Percentiles rank a stretch among this genome's conserved stretches.
These are phyloP conservation scores for Nymphalis polychloros DNA, from an alignment of 2,888 invertebrate genomes.

Conservation along the genomic window DNA sequence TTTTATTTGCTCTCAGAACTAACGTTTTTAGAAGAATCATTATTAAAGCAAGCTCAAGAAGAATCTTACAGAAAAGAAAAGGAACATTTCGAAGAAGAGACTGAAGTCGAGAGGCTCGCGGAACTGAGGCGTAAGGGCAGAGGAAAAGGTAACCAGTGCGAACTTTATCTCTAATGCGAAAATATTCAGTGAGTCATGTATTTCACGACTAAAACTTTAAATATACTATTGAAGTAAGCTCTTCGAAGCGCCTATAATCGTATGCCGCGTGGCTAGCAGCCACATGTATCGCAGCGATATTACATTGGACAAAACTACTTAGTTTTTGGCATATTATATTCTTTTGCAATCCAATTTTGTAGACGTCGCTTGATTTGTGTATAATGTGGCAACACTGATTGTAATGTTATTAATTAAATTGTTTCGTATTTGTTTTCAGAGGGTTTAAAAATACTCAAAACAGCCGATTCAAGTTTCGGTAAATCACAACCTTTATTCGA, in stretches of 20 bases:
- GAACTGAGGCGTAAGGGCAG: constrained; percentile 70
- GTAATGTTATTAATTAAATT: not conserved
- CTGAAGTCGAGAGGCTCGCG: constrained; percentile 69
- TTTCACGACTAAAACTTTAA: too few species aligned
- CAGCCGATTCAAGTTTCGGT: constrained; percentile 47
- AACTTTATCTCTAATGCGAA: not conserved
- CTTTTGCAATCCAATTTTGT: too few species aligned
- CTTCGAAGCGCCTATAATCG: too few species aligned
- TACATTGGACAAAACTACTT: too few species aligned
- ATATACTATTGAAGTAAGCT: too few species aligned
- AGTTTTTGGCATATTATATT: too few species aligned
- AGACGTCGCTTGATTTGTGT: too few species aligned
- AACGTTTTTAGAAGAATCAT: constrained; percentile 81
- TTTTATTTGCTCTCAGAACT: constrained; percentile 60
- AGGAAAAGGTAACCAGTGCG: constrained; percentile 60
- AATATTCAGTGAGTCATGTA: too few species aligned
- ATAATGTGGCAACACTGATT: not conserved
- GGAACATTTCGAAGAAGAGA: constrained; percentile 60
- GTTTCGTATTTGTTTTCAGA: constrained; percentile 57
- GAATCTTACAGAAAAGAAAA: constrained; percentile 60
- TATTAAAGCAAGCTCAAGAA: constrained; percentile 81
- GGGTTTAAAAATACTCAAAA: constrained; percentile 70
- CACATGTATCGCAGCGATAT: too few species aligned
- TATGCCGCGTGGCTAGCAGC: too few species aligned
- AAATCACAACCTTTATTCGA: constrained; percentile 69